Conservation (phyloP, 2,888 invertebrate species). For the Automeris io region DNA sequence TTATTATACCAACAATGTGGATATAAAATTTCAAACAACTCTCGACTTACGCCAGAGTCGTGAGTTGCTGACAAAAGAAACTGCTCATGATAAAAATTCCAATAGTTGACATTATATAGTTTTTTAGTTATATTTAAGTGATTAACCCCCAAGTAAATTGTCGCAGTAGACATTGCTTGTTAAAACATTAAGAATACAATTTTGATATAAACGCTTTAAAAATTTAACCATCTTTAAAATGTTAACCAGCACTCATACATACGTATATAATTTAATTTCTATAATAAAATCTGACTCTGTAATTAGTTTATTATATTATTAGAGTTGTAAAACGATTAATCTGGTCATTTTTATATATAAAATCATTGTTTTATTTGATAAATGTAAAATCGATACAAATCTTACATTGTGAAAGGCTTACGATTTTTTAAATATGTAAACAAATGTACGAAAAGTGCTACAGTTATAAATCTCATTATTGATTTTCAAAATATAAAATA, state of each 20-base stretch:
- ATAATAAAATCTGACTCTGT: conserved; percentile 66
- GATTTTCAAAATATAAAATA: conserved; percentile 67
- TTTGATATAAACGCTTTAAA: conserved; percentile 70
- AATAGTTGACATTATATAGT: conserved; percentile 40
- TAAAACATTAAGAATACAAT: conserved; percentile 63
- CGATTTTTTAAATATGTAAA: conserved; percentile 41
- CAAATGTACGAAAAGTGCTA: conserved; percentile 28
- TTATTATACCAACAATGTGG: conserved; percentile 31
- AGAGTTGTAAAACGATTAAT: conserved; percentile 72
- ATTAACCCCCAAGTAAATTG: conserved; percentile 62
- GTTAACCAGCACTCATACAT: conserved; percentile 75
- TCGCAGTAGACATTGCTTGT: conserved; percentile 69
- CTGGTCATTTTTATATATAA: conserved; percentile 75
- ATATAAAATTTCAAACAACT: conserved; percentile 23
- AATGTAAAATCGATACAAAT: conserved; percentile 65
- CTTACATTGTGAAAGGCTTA: conserved; percentile 62
- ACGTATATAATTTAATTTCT: conserved; percentile 58
- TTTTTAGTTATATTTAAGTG: conserved; percentile 39
- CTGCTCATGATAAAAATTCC: too few relatives aligned
- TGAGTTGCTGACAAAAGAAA: conserved; percentile 41
- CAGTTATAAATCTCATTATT: conserved; percentile 73
- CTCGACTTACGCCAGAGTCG: conserved; percentile 59
- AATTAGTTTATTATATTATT: conserved; percentile 62
- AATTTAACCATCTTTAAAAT: conserved; percentile 64
- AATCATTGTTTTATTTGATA: conserved; percentile 74